Evolutionary conservation across 1,140 invertebrate species (phyloP).

Genomic region (Drosophila ananassae): DNA sequence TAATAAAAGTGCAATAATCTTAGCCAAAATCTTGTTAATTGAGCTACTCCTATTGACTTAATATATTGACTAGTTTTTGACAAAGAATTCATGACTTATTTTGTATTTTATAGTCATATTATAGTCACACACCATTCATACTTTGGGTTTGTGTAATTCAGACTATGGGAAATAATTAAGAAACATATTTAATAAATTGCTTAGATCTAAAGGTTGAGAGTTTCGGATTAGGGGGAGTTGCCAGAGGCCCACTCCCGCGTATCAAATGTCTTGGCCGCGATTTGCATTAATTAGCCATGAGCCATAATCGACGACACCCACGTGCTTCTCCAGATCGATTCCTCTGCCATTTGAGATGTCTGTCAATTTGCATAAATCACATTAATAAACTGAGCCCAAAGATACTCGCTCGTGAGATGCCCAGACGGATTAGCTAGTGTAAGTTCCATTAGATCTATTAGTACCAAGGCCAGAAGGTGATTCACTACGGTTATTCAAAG

Average conservation of each 20-base stretch:
- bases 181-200: background rate
- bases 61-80: too few species aligned
- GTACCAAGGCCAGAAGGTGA: conserved; percentile 40
- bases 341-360: conserved; percentile 63
- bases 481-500: conserved; percentile 1
- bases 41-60: too few species aligned
- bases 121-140: background rate
- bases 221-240: conserved; percentile 27
- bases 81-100: too few species aligned
- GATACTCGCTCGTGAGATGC: conserved; percentile 24
- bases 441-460: conserved; percentile 3
- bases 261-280: conserved; percentile 36
- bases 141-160: background rate
- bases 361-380: conserved; percentile 65
- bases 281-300: conserved; percentile 58
- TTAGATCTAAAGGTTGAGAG: conserved; percentile 2
- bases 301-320: conserved; percentile 55
- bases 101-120: too few species aligned
- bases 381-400: conserved; percentile 46
- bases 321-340: conserved; percentile 46
- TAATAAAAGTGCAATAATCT: too few species aligned
- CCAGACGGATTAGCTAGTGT: conserved; percentile 63
- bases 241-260: conserved; percentile 31
- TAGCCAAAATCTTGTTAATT: too few species aligned
- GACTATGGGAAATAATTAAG: background rate